Evolutionary conservation across 1,140 invertebrate genomes (phyloP).

Genomic region (Drosophila quadrilineata): DNA sequence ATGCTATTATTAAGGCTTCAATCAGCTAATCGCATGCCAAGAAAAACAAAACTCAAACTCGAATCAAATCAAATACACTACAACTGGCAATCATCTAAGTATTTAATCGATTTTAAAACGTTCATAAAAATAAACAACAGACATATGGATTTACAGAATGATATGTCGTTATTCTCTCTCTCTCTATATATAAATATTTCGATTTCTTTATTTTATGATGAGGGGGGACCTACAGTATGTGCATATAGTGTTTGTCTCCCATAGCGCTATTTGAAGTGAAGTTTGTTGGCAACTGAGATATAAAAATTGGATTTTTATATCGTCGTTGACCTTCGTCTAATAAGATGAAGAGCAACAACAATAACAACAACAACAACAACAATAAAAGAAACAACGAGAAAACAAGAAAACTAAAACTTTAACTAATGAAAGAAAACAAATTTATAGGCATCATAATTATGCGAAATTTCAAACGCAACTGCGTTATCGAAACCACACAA

Average conservation of each 20-base stretch:
- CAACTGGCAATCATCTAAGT: slow-evolving; percentile 62
- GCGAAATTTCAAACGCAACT: slow-evolving; percentile 69
- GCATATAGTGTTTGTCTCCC: too few species aligned
- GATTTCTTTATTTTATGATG: neutral
- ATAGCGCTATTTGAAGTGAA: too few species aligned
- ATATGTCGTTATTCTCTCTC: slow-evolving; percentile 13
- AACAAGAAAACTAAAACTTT: slow-evolving; percentile 57
- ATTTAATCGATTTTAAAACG: slow-evolving; percentile 76
- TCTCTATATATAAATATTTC: too few species aligned
- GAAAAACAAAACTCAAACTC: too few species aligned
- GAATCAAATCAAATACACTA: slow-evolving; percentile 25
- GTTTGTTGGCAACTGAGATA: slow-evolving; percentile 51
- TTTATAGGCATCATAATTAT: slow-evolving; percentile 80
- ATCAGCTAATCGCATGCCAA: slow-evolving; percentile 19
- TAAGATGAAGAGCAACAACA: slow-evolving; percentile 51
- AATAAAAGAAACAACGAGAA: slow-evolving; percentile 39
- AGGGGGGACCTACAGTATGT: neutral
- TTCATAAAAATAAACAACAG: slow-evolving; percentile 50
- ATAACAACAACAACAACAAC: slow-evolving; percentile 34
- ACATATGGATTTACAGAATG: slow-evolving; percentile 25
- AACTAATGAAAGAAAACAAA: slow-evolving; percentile 78
- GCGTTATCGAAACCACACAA: slow-evolving; percentile 59
- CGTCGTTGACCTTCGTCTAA: slow-evolving; percentile 77
- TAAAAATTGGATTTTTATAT: slow-evolving; percentile 73
- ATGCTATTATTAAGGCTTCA: slow-evolving; percentile 27